Percentiles rank a stretch among this genome's conserved stretches.
Evolutionary conservation across 2,113 vertebrate genomes (phyloP).

Genomic region (Oncorhynchus keta): DNA sequence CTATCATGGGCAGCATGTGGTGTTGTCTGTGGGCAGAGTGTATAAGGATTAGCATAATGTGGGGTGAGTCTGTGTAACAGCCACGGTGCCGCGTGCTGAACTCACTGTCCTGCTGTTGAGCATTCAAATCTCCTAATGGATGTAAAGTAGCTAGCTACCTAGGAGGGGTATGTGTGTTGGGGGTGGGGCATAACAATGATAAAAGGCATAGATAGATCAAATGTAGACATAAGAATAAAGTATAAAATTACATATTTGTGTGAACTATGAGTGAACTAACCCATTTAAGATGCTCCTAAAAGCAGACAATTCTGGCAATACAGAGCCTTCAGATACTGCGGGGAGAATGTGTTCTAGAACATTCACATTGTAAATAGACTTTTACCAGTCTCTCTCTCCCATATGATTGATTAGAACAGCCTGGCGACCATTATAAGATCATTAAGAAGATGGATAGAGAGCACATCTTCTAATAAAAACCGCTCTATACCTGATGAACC

Average conservation of each 20-base stretch:
- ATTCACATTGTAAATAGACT: constrained; percentile 66
- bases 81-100: constrained; percentile 73
- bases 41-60: constrained; percentile 78
- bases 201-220: constrained; percentile 28
- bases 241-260: constrained; percentile 7
- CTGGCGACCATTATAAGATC: constrained; percentile 81
- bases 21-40: constrained; percentile 74
- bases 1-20: constrained; percentile 69
- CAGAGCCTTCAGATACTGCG: not conserved
- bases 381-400: constrained; percentile 60
- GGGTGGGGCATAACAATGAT: constrained; percentile 16
- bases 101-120: constrained; percentile 73
- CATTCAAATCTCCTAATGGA: constrained; percentile 77
- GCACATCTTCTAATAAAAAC: constrained; percentile 78
- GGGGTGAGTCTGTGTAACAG: constrained; percentile 76
- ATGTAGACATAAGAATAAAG: constrained; percentile 23
- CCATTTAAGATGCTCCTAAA: not conserved
- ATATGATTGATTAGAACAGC: constrained; percentile 78
- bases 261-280: too few species aligned
- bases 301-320: too few species aligned
- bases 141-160: constrained; percentile 66
- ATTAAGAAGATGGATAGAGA: constrained; percentile 82
- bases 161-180: constrained; percentile 13
- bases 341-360: constrained; percentile 46
- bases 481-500: constrained; percentile 79